Conservation (phyloP, 2,888 invertebrate species). For the Zaprionus obscuricornis region DNA sequence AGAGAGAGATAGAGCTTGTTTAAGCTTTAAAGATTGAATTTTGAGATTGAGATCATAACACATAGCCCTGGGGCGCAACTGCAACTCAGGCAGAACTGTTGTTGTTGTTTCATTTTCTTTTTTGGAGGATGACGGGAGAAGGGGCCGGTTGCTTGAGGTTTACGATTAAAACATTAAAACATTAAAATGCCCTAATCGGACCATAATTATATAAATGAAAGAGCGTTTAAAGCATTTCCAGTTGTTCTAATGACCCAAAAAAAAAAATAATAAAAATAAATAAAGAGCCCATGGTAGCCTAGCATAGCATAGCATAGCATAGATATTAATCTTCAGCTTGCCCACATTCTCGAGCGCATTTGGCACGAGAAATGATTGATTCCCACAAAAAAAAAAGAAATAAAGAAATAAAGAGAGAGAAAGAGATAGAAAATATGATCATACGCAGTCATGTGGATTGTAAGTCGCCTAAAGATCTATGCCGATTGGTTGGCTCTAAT, state of each 20-base stretch:
- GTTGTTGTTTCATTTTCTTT: slow-evolving; percentile 19
- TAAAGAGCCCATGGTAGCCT: slow-evolving; percentile 12
- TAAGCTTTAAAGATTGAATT: no score
- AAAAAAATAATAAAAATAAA: slow-evolving; percentile 6
- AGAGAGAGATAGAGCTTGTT: neutral
- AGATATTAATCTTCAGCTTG: slow-evolving; percentile 47
- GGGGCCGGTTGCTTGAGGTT: no score
- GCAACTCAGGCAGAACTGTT: neutral
- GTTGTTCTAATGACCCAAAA: slow-evolving; percentile 70
- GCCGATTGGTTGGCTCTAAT: slow-evolving; percentile 42
- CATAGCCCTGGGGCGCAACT: slow-evolving; percentile 32
- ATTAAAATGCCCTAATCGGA: slow-evolving; percentile 17
- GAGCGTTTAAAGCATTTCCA: slow-evolving; percentile 59
- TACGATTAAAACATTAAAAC: slow-evolving; percentile 24
- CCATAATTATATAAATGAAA: slow-evolving; percentile 67
- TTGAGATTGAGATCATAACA: slow-evolving; percentile 30
- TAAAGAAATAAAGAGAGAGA: slow-evolving; percentile 2
- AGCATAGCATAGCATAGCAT: slow-evolving; percentile 1
- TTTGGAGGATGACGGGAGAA: no score
- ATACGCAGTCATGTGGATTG: slow-evolving; percentile 26
- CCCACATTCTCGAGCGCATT: slow-evolving; percentile 39
- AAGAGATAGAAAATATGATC: neutral
- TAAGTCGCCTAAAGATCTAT: slow-evolving; percentile 45
- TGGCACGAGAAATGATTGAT: slow-evolving; percentile 26
- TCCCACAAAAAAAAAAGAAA: slow-evolving; percentile 19